These are phyloP conservation scores for Agonopterix subpropinquella DNA, from an alignment of 2,888 invertebrate species.

Conservation along the genomic window DNA sequence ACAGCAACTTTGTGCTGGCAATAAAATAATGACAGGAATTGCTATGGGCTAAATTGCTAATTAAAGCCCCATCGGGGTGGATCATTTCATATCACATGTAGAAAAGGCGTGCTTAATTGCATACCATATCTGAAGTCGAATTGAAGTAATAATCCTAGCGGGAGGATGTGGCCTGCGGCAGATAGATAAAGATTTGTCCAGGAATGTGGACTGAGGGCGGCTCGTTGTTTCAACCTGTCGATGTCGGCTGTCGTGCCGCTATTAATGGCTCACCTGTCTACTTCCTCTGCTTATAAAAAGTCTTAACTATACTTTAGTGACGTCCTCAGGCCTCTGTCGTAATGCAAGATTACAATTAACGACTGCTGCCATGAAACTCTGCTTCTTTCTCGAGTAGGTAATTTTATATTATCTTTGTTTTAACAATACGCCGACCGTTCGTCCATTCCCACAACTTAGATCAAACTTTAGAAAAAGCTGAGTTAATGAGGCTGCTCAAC, in stretches of 20 bases:
- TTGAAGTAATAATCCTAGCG: conserved; percentile 4
- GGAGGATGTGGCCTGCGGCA: conserved; percentile 8
- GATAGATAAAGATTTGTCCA: conserved; percentile 37
- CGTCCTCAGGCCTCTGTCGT: too few species aligned
- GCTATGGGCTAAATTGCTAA: conserved; percentile 1
- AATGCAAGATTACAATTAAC: too few species aligned
- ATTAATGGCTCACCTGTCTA: conserved; percentile 35
- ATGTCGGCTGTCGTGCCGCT: conserved; percentile 27
- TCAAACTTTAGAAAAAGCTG: conserved; percentile 18
- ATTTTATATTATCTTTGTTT: too few species aligned
- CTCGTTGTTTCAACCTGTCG: conserved; percentile 2
- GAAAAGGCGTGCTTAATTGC: conserved; percentile 1
- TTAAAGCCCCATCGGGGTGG: neutral
- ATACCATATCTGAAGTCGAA: conserved; percentile 3
- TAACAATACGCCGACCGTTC: conserved; percentile 17
- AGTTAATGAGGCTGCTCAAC: conserved; percentile 22
- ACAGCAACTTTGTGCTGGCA: neutral
- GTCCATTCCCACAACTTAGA: conserved; percentile 23
- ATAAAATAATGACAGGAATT: neutral
- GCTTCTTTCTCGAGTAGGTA: too few species aligned
- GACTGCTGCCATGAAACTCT: too few species aligned
- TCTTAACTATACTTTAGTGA: conserved; percentile 1
- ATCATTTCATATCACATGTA: neutral
- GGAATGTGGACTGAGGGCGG: conserved; percentile 36
- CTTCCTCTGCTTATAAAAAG: conserved; percentile 30